Conservation (phyloP, 2,888 invertebrate genomes). For the Rapana venosa region DNA sequence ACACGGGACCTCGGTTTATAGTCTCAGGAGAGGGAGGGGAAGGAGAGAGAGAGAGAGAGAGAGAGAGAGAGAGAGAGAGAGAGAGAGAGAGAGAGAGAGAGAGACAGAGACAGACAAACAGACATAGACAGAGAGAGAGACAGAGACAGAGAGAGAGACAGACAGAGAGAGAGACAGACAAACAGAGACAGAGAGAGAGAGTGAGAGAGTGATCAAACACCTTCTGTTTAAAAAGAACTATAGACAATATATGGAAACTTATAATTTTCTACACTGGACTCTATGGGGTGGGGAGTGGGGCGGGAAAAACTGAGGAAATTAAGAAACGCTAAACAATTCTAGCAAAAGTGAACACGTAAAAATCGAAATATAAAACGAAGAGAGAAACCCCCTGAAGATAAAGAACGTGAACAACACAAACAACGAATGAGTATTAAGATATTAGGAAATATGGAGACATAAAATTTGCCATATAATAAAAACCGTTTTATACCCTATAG, state of each 20-base stretch:
- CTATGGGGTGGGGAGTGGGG: neutral
- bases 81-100: neutral
- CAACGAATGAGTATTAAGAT: too few relatives aligned
- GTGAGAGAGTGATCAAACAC: neutral
- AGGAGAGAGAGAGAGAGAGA: slow-evolving; percentile 18
- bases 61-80: neutral
- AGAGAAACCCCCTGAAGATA: too few relatives aligned
- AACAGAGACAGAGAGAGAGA: neutral
- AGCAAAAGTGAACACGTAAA: too few relatives aligned
- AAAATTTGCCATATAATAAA: too few relatives aligned
- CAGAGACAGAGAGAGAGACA: neutral
- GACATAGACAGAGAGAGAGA: neutral
- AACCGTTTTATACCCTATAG: too few relatives aligned
- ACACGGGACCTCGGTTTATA: neutral
- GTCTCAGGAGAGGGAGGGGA: neutral
- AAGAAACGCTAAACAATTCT: too few relatives aligned
- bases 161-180: neutral
- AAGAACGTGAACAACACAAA: too few relatives aligned
- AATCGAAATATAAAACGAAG: too few relatives aligned
- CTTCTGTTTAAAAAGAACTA: neutral
- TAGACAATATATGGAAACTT: neutral
- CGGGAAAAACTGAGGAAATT: too few relatives aligned
- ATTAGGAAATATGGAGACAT: too few relatives aligned
- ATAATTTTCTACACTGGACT: neutral
- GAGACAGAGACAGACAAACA: neutral